Conservation (phyloP, 2,797 vertebrate species). For the Cirrhinus molitorella region DNA sequence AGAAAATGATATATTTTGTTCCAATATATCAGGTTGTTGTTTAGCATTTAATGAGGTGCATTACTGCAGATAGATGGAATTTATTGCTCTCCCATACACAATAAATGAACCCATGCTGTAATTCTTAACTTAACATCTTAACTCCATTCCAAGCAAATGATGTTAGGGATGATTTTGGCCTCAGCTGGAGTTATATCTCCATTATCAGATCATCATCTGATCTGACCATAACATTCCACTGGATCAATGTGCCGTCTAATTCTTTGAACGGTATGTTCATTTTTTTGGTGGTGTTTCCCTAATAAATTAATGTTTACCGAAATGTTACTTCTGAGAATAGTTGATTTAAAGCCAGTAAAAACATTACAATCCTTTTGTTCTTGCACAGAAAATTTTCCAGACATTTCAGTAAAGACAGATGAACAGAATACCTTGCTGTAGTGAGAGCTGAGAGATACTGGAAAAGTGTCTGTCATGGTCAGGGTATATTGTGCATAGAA, state of each 20-base stretch:
- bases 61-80: constrained; percentile 41
- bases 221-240: constrained; percentile 13
- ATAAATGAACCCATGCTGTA: constrained; percentile 27
- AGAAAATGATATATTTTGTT: not conserved
- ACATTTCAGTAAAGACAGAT: not conserved
- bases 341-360: not conserved
- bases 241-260: not conserved
- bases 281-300: not conserved
- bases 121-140: not conserved
- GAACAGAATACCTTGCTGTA: not conserved
- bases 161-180: constrained; percentile 10
- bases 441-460: not conserved
- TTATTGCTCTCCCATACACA: constrained; percentile 2
- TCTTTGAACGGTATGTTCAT: not conserved
- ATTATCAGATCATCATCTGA: constrained; percentile 33
- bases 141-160: constrained; percentile 31
- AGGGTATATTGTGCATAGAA: too few relatives aligned
- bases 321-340: not conserved
- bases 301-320: not conserved
- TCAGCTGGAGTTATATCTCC: constrained; percentile 1
- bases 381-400: not conserved
- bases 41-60: constrained; percentile 42
- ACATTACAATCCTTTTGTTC: not conserved
- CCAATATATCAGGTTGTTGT: constrained; percentile 29
- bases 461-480: not conserved